Evolutionary conservation across 2,888 invertebrate species (phyloP), one percentile per base, ranked within the genome.

Genomic region (Clusia tigrina): DNA sequence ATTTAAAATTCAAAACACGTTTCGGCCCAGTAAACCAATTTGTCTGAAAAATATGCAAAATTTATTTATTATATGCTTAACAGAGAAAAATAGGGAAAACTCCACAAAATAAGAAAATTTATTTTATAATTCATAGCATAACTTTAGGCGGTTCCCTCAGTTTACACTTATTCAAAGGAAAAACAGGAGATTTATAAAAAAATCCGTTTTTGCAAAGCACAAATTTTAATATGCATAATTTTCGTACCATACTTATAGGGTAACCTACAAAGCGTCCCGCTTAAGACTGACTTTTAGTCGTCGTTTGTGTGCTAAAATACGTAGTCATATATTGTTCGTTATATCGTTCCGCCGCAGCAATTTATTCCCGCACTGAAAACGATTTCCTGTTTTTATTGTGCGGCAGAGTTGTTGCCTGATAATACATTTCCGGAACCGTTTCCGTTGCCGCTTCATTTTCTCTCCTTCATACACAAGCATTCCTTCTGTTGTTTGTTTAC

Each of bases 371-470:
- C 5, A 20, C 6, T 20, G 48, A 9, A 22, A n/a, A 2, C 15
- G 22, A 6, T 15, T 20, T 42, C 12, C 42, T 42, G 42, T n/a
- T 42, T 42, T 6, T 42, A 12, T 42, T 42, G 48, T 20, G 12
- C 32, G 2, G 9, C 48, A 20, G 2, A 18, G 22, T 12, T 25
- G 61, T 63, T 67, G 65, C 65, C n/a, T n/a, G n/a, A n/a, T n/a
- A n/a, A n/a, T n/a, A n/a, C n/a, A n/a, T n/a, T n/a, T n/a, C n/a
- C n/a, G n/a, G n/a, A n/a, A n/a, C n/a, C n/a, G n/a, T 67, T 67
- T 65, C 65, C 63, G 60, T 67, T 65, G 67, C 65, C 65, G 61
- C 62, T 65, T 54, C 54, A 54, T 48, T 5, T 15, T 3, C 20
- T 15, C 15, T 9, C 48, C n/a, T 6, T 42, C n/a, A n/a, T 42